Conservation (phyloP, 2,113 vertebrate genomes). For the Eulemur macaco region DNA sequence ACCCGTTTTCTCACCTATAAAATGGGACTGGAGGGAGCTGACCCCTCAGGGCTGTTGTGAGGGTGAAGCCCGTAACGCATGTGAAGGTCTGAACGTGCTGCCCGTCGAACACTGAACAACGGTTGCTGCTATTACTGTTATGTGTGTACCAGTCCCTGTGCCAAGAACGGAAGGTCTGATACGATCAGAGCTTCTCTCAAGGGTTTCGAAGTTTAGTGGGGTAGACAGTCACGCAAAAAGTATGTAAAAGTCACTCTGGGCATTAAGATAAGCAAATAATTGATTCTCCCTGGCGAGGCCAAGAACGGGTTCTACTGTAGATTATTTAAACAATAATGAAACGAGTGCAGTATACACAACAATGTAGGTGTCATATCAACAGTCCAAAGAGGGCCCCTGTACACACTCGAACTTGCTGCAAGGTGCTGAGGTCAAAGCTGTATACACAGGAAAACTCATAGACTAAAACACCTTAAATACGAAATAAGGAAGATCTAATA, state of each 20-base stretch:
- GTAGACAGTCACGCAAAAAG: not conserved
- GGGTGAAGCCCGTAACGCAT: fast-evolving
- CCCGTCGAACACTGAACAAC: not conserved
- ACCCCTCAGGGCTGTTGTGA: not conserved
- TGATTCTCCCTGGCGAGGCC: fast-evolving
- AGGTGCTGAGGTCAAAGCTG: not conserved
- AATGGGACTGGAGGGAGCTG: not conserved
- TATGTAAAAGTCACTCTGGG: not conserved
- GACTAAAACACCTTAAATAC: not conserved
- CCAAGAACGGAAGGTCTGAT: not conserved
- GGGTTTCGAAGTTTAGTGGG: not conserved
- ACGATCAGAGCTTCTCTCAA: no score
- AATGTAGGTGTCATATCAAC: fast-evolving
- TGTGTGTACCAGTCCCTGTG: not conserved
- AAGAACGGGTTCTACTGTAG: not conserved
- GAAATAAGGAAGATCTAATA: not conserved
- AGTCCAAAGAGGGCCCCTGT: not conserved
- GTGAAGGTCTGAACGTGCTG: fast-evolving
- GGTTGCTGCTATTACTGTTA: no score
- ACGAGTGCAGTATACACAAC: not conserved
- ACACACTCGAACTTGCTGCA: not conserved
- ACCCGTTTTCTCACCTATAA: not conserved
- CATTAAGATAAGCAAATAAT: not conserved
- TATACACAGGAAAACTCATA: not conserved
- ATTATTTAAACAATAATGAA: not conserved